These are phyloP conservation scores for Squalus acanthias DNA, from an alignment of 2,797 vertebrate species.

Conservation along the genomic window DNA sequence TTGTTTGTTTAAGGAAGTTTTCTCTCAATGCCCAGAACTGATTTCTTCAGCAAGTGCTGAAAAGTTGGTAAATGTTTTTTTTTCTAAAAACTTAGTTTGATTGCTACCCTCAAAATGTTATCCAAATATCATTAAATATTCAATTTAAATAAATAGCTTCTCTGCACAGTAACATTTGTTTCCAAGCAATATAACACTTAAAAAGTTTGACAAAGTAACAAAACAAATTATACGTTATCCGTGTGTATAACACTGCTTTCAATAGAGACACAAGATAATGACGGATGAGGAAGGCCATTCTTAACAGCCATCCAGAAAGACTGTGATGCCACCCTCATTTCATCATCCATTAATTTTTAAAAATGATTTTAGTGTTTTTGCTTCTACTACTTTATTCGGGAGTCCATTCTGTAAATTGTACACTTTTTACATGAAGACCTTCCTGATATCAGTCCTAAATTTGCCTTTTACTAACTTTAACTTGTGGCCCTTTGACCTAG, in stretches of 20 bases:
- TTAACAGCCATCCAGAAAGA: neutral
- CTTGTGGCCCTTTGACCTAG: neutral
- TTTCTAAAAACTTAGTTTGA: neutral
- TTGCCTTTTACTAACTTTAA: neutral
- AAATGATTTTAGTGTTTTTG: neutral
- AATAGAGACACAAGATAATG: neutral
- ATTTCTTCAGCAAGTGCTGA: neutral
- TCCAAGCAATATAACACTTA: neutral
- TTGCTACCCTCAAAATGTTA: neutral
- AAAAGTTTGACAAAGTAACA: neutral
- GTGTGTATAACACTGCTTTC: neutral
- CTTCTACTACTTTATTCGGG: neutral
- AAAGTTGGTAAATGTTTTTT: neutral
- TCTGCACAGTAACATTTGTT: neutral
- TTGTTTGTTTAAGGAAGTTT: neutral
- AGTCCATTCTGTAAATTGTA: neutral
- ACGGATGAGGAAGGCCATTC: neutral
- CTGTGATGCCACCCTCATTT: neutral
- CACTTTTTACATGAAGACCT: neutral
- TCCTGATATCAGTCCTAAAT: neutral
- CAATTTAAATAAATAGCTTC: neutral
- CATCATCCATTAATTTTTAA: neutral
- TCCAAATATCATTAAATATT: neutral
- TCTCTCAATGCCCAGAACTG: neutral
- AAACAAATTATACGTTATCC: neutral